Evolutionary conservation across 2,113 vertebrate species (phyloP).

Genomic region (Eonycteris spelaea): DNA sequence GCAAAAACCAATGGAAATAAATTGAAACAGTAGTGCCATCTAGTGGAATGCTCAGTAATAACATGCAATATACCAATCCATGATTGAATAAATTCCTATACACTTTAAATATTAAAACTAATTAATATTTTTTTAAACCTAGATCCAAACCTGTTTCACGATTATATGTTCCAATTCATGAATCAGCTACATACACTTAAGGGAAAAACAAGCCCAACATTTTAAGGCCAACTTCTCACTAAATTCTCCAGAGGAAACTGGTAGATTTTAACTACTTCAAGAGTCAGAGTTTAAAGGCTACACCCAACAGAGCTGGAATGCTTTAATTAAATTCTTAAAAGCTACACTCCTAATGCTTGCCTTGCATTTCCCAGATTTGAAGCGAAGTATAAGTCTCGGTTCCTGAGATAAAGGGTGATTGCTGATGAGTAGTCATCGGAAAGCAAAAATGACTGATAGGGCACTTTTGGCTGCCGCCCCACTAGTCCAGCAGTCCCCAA

Average conservation of each 20-base stretch:
- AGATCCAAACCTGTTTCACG: slow-evolving; percentile 25
- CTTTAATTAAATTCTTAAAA: slow-evolving; percentile 48
- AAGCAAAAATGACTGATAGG: not conserved
- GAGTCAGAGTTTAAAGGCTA: slow-evolving; percentile 45
- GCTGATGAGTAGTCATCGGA: not conserved
- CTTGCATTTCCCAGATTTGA: not conserved
- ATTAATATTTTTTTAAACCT: slow-evolving; percentile 45
- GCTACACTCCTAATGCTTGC: not conserved
- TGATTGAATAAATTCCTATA: not conserved
- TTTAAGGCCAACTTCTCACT: not conserved
- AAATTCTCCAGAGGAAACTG: not conserved
- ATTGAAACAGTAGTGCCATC: slow-evolving; percentile 76
- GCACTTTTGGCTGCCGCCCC: too few relatives aligned
- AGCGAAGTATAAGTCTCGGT: not conserved
- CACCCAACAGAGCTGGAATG: slow-evolving; percentile 16
- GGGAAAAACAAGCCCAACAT: not conserved
- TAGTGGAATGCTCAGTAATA: slow-evolving; percentile 57
- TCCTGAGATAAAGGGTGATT: not conserved
- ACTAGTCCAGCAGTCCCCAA: too few relatives aligned
- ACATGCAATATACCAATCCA: not conserved
- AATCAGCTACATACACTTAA: not conserved
- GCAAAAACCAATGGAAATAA: not conserved
- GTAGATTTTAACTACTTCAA: not conserved
- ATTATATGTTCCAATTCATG: not conserved
- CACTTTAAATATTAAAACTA: slow-evolving; percentile 16